Evolutionary conservation across 2,113 vertebrate species (phyloP).

Genomic region (Nycticorax nycticorax): DNA sequence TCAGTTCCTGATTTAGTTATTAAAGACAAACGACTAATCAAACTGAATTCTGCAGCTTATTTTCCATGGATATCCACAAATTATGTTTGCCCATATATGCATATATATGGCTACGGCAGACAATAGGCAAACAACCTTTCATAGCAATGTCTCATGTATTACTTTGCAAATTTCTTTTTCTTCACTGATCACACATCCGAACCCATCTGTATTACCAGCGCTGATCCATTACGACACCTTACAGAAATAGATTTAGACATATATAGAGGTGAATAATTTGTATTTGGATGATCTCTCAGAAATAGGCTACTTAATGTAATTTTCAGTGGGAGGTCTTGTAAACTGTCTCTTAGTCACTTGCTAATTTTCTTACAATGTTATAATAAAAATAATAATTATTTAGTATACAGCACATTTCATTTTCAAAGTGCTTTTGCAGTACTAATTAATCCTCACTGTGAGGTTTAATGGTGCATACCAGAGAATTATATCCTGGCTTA

Average conservation of each 20-base stretch:
- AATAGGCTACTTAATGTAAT: background rate
- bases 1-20: background rate
- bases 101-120: background rate
- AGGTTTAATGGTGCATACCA: conserved; percentile 57
- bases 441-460: conserved; percentile 67
- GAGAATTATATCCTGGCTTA: conserved; percentile 58
- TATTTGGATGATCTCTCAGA: background rate
- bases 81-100: background rate
- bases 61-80: background rate
- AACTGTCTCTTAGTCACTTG: conserved; percentile 22
- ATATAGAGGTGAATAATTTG: background rate
- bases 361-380: conserved; percentile 41
- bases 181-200: background rate
- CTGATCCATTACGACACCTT: background rate
- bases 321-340: conserved; percentile 35
- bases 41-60: background rate
- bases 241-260: background rate
- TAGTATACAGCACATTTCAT: conserved; percentile 61
- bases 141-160: background rate
- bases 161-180: background rate
- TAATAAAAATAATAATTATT: conserved; percentile 63
- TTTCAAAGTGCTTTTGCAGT: conserved; percentile 51
- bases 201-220: background rate
- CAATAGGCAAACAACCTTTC: background rate
- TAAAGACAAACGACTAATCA: background rate